Percentiles rank a stretch among this genome's conserved stretches.
Conservation (phyloP, 2,888 invertebrate genomes). For the Dromius quadrimaculatus region DNA sequence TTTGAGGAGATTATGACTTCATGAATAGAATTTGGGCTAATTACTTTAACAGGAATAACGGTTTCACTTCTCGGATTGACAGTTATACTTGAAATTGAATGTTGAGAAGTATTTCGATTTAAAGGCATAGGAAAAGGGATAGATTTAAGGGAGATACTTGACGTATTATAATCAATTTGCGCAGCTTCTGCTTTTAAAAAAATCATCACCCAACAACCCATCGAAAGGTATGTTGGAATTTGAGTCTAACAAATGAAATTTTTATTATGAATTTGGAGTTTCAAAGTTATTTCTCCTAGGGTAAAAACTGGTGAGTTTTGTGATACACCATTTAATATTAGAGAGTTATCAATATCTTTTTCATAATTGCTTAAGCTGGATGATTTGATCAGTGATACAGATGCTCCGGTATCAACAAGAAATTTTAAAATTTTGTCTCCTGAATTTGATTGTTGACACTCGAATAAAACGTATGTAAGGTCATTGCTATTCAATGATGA, state of each 20-base stretch:
- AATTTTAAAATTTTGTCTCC: constrained; percentile 23
- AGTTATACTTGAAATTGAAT: constrained; percentile 18
- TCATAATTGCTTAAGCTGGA: neutral
- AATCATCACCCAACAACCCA: constrained; percentile 2
- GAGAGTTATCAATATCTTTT: neutral
- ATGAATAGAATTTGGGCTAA: constrained; percentile 6
- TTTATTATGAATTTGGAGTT: constrained; percentile 12
- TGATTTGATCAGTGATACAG: constrained; percentile 24
- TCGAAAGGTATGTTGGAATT: constrained; percentile 14
- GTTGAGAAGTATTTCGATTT: constrained; percentile 32
- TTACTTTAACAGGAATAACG: constrained; percentile 17
- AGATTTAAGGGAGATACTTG: neutral
- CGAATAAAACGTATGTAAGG: constrained; percentile 18
- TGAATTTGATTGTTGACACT: constrained; percentile 13
- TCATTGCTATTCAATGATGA: constrained; percentile 7
- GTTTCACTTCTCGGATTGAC: constrained; percentile 30
- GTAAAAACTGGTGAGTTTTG: constrained; percentile 14
- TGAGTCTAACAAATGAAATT: constrained; percentile 6
- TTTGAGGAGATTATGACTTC: constrained; percentile 28
- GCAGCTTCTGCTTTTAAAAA: too few species aligned
- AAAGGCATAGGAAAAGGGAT: constrained; percentile 29
- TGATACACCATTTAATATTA: constrained; percentile 18
- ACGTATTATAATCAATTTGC: too few species aligned
- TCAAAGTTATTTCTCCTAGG: neutral
- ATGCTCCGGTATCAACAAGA: constrained; percentile 26